These are phyloP conservation scores for Lepetodrilus schrolli DNA, from an alignment of 2,888 invertebrate species.

Conservation along the genomic window DNA sequence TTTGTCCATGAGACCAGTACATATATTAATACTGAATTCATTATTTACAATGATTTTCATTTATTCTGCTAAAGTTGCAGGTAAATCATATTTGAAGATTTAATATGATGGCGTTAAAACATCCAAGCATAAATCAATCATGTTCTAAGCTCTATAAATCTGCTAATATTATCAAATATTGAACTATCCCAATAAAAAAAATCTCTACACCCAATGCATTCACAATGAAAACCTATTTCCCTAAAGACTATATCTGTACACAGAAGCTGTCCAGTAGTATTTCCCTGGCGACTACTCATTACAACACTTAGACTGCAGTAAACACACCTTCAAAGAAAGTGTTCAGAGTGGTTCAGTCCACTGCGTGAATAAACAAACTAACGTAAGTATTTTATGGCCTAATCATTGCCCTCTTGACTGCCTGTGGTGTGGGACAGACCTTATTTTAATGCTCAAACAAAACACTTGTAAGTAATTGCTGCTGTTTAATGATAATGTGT, in stretches of 20 bases:
- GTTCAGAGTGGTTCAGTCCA: not conserved
- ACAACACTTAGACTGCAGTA: constrained; percentile 4
- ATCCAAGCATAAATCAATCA: not conserved
- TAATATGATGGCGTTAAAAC: too few relatives aligned
- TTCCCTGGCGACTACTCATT: constrained; percentile 22
- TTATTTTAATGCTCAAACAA: too few relatives aligned
- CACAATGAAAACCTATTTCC: constrained; percentile 15
- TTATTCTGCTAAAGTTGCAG: too few relatives aligned
- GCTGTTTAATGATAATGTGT: too few relatives aligned
- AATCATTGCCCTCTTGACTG: not conserved
- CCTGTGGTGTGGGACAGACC: too few relatives aligned
- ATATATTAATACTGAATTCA: too few relatives aligned
- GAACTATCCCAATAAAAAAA: not conserved
- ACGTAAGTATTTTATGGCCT: constrained; percentile 9
- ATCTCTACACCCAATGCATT: not conserved
- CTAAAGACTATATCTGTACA: constrained; percentile 1
- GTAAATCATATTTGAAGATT: too few relatives aligned
- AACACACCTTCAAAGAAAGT: not conserved
- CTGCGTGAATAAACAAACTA: not conserved
- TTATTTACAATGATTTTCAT: too few relatives aligned
- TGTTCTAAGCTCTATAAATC: not conserved
- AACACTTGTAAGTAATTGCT: too few relatives aligned
- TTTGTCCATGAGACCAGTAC: too few relatives aligned
- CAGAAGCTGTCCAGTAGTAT: not conserved
- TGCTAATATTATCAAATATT: not conserved